These are phyloP conservation scores for Papilio polytes DNA, from an alignment of 1,140 invertebrate species.

Conservation along the genomic window DNA sequence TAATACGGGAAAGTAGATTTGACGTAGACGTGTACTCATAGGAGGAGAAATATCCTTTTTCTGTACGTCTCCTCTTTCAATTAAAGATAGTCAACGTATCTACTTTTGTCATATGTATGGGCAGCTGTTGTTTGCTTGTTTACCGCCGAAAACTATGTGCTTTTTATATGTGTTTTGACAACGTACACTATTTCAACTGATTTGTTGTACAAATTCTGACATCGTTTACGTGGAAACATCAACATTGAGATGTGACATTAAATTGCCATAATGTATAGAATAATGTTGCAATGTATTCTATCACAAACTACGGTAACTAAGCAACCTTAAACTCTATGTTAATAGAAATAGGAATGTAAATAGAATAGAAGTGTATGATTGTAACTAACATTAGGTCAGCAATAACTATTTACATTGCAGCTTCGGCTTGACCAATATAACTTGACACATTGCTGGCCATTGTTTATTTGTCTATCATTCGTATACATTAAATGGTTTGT, in stretches of 20 bases:
- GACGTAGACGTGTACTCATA: too few species aligned
- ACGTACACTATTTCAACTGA: not conserved
- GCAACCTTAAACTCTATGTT: not conserved
- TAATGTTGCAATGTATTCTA: constrained; percentile 19
- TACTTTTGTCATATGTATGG: too few species aligned
- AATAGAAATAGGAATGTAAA: not conserved
- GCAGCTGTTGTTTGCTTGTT: not conserved
- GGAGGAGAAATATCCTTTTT: too few species aligned
- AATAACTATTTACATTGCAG: constrained; percentile 30
- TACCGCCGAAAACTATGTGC: not conserved
- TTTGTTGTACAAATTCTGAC: not conserved
- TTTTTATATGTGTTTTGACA: not conserved
- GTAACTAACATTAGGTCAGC: constrained; percentile 31
- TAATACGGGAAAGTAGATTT: too few species aligned
- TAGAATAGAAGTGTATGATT: not conserved
- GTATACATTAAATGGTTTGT: not conserved
- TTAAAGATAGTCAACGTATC: too few species aligned
- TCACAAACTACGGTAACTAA: not conserved
- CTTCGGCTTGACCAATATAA: constrained; percentile 9
- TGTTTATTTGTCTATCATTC: constrained; percentile 1
- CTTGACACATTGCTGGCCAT: not conserved
- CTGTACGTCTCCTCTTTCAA: too few species aligned
- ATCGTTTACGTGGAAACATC: constrained; percentile 24
- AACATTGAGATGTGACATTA: constrained; percentile 29
- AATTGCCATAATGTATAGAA: constrained; percentile 28